A percentile compares a stretch with the other conserved stretches of the same genome.
phyloP scores from a whole-genome alignment of 2,113 vertebrate genomes.

The Salvelinus alpinus region DNA sequence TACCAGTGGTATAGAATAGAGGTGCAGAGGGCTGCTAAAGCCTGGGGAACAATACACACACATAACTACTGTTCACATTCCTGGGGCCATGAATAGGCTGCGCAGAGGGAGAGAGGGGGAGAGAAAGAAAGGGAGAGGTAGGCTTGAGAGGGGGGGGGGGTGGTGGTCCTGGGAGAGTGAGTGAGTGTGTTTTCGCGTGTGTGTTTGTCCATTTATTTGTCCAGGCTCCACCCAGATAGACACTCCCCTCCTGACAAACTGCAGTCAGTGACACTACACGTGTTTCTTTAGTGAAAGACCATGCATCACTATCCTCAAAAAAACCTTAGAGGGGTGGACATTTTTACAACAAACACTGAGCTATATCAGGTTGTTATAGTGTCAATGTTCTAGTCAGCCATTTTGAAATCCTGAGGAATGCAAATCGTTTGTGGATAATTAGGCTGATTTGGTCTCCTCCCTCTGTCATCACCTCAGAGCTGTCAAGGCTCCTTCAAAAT shows the following conservation, averaged over 20 bases:
- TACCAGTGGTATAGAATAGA: slow-evolving; percentile 30
- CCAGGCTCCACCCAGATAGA: too few species aligned
- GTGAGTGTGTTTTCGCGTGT: not conserved
- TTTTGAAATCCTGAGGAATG: slow-evolving; percentile 23
- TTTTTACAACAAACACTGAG: not conserved
- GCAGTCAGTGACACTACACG: too few species aligned
- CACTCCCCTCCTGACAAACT: too few species aligned
- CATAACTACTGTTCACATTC: slow-evolving; percentile 59
- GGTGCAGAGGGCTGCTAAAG: slow-evolving; percentile 24
- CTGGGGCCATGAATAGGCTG: slow-evolving; percentile 43
- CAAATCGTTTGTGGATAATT: slow-evolving; percentile 40
- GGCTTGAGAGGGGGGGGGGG: not conserved
- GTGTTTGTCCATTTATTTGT: not conserved
- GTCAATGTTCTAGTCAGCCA: too few species aligned
- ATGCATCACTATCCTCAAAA: not conserved
- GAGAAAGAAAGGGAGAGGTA: not conserved
- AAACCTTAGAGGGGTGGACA: not conserved
- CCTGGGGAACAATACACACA: slow-evolving; percentile 54
- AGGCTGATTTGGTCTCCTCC: slow-evolving; percentile 43
- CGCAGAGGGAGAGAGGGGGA: slow-evolving; percentile 11
- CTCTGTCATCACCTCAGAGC: slow-evolving; percentile 26
- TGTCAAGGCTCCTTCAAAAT: slow-evolving; percentile 44
- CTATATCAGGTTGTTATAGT: too few species aligned
- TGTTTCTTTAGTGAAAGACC: too few species aligned
- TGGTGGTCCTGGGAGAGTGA: not conserved